Evolutionary conservation across 2,888 invertebrate species (phyloP).

Genomic region (Teinopalpus imperialis): DNA sequence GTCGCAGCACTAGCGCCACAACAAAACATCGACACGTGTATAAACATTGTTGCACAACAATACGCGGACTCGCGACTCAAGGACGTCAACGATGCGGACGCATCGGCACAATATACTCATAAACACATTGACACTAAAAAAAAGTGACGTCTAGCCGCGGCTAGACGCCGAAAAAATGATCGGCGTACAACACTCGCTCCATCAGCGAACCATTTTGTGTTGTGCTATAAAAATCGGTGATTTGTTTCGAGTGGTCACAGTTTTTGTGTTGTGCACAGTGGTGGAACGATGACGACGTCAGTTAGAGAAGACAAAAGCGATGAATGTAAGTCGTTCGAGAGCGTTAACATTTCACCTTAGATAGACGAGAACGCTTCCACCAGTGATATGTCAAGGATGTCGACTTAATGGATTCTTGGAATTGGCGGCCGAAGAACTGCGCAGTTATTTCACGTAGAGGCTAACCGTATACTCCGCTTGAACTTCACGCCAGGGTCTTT

Average conservation of each 20-base stretch:
- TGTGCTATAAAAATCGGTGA: slow-evolving; percentile 47
- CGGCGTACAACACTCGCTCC: slow-evolving; percentile 17
- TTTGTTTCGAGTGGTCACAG: slow-evolving; percentile 44
- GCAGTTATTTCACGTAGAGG: slow-evolving; percentile 58
- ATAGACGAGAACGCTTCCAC: slow-evolving; percentile 40
- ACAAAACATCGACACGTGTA: slow-evolving; percentile 71
- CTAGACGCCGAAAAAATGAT: slow-evolving; percentile 23
- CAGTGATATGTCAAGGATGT: slow-evolving; percentile 61
- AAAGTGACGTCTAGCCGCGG: slow-evolving; percentile 28
- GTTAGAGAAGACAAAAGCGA: slow-evolving; percentile 31
- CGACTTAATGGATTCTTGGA: slow-evolving; percentile 62
- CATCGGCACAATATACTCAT: slow-evolving; percentile 25
- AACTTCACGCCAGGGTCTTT: slow-evolving; percentile 12
- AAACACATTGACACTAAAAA: slow-evolving; percentile 20
- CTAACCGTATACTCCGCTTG: slow-evolving; percentile 46
- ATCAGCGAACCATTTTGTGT: slow-evolving; percentile 43
- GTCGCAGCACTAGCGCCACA: slow-evolving; percentile 48
- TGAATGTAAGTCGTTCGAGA: slow-evolving; percentile 49
- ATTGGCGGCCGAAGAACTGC: slow-evolving; percentile 59
- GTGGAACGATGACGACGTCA: slow-evolving; percentile 33
- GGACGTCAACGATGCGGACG: slow-evolving; percentile 46
- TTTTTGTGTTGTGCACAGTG: slow-evolving; percentile 42
- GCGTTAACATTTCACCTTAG: slow-evolving; percentile 22
- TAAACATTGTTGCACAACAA: slow-evolving; percentile 79
- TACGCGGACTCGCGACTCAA: slow-evolving; percentile 67